phyloP scores from a whole-genome alignment of 2,888 invertebrate genomes.

The Aspidapion aeneum region DNA sequence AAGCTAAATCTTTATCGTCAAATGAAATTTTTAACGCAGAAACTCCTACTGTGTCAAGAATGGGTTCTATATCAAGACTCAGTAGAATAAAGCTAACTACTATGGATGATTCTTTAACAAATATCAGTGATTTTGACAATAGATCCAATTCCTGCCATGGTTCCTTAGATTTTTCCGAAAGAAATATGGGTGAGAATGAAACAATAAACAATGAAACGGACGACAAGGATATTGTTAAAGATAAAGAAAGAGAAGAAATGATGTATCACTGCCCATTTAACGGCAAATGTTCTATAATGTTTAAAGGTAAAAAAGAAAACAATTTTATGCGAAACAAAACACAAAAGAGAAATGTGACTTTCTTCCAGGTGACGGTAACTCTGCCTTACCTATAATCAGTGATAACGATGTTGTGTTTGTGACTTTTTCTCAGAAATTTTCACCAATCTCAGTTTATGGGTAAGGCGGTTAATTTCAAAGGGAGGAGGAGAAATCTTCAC shows the following conservation, averaged over 20 bases:
- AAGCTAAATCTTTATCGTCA: slow-evolving; percentile 48
- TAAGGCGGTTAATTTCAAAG: too few species aligned
- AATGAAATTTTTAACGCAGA: slow-evolving; percentile 47
- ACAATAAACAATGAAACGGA: background rate
- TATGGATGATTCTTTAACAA: slow-evolving; percentile 21
- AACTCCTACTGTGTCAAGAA: slow-evolving; percentile 37
- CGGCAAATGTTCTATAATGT: slow-evolving; percentile 31
- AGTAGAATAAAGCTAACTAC: slow-evolving; percentile 26
- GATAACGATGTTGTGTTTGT: too few species aligned
- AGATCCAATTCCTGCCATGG: slow-evolving; percentile 40
- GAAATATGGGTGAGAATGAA: slow-evolving; percentile 19
- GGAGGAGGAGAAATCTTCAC: too few species aligned
- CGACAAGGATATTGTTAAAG: background rate
- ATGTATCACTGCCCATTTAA: slow-evolving; percentile 41
- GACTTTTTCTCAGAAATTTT: too few species aligned
- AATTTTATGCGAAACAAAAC: too few species aligned
- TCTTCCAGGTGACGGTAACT: too few species aligned
- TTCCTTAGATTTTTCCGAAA: slow-evolving; percentile 39
- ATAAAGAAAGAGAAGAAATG: slow-evolving; percentile 21
- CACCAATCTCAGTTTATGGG: too few species aligned
- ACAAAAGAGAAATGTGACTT: too few species aligned
- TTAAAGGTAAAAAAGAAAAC: slow-evolving; percentile 31
- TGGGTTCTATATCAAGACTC: slow-evolving; percentile 34
- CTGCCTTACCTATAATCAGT: too few species aligned
- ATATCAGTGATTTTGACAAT: slow-evolving; percentile 23